Base-by-base conservation (phyloP, 2,113 vertebrate genomes). In the Tympanuchus pallidicinctus region DNA sequence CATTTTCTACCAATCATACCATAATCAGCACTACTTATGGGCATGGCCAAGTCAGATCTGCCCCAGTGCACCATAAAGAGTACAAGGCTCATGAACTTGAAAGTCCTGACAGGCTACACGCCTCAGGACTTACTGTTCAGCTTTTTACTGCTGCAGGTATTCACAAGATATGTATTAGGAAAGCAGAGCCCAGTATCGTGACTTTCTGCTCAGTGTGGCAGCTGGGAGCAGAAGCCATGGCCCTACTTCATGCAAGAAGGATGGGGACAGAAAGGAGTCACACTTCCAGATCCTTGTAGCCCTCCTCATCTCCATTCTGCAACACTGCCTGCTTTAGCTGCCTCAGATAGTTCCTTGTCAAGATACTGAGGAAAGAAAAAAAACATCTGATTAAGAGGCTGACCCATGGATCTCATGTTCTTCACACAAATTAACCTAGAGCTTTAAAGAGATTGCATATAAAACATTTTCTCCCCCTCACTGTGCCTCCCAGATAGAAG, bases 371-470 rank as follows among this genome's bases (percentile, higher is more conserved):
- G 3, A 87, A 72, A 90, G 75, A 66, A 82, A 84, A 90, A 80
- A 0, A 30, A 66, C 16, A 34, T 43, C 90, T 81, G 74, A 70
- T 86, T 88, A 95, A 78, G 88, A 48, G 57, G 82, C 59, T 93
- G 93, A 96, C 83, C 88, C 88, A 30, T 0, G 66, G 88, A 86
- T 84, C 78, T 93, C 42, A 0, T 89, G 89, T 87, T 96, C 91
- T 80, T 87, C 82, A 59, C 75, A 73, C 92, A 94, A 85, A 90
- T 93, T 94, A 95, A 95, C 91, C 64, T 59, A 73, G 84, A 76
- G 78, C 72, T 76, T 60, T 82, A 83, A 50, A 91, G 54, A 24
- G 10, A 52, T 69, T 76, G 72, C 42, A 65, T 45, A 73, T 0
- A 84, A 82, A 92, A 61, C 4, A 22, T 67, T 54, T 76, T 61